Conservation (phyloP, 92 coral and sea anemone genomes). For the Porites cylindrica region DNA sequence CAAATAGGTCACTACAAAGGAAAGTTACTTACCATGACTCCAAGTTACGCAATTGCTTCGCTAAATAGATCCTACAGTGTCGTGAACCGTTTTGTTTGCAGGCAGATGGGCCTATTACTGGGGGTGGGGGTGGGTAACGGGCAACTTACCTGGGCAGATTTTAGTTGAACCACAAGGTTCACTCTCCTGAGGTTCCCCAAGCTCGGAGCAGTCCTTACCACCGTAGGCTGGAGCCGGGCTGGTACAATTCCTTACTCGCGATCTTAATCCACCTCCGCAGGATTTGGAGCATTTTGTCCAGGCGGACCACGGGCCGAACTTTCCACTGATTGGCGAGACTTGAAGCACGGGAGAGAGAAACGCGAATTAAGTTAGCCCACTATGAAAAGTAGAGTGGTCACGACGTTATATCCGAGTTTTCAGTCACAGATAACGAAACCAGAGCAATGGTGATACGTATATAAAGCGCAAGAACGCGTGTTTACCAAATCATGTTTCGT, state of each 20-base stretch:
- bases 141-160: constrained; percentile 81
- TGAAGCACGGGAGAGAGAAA: neutral
- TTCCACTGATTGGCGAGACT: constrained; percentile 94
- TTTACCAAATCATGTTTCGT: too few relatives aligned
- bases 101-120: too few relatives aligned
- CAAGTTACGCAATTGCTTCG: too few relatives aligned
- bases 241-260: constrained; percentile 93
- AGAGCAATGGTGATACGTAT: too few relatives aligned
- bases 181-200: constrained; percentile 88
- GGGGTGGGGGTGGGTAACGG: too few relatives aligned
- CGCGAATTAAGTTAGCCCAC: neutral
- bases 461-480: too few relatives aligned
- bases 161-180: constrained; percentile 74
- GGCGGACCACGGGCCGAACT: constrained; percentile 89
- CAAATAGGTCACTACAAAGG: too few relatives aligned
- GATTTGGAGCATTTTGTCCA: constrained; percentile 94
- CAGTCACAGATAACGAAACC: neutral
- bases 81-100: too few relatives aligned
- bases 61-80: too few relatives aligned
- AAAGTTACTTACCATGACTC: too few relatives aligned
- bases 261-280: constrained; percentile 90
- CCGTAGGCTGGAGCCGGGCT: constrained; percentile 92
- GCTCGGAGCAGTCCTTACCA: constrained; percentile 80
- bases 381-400: neutral
- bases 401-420: too few relatives aligned